A percentile compares a stretch with the other conserved stretches of the same genome.
phyloP scores from a whole-genome alignment of 2,113 vertebrate species.

The Phalacrocorax carbo region DNA sequence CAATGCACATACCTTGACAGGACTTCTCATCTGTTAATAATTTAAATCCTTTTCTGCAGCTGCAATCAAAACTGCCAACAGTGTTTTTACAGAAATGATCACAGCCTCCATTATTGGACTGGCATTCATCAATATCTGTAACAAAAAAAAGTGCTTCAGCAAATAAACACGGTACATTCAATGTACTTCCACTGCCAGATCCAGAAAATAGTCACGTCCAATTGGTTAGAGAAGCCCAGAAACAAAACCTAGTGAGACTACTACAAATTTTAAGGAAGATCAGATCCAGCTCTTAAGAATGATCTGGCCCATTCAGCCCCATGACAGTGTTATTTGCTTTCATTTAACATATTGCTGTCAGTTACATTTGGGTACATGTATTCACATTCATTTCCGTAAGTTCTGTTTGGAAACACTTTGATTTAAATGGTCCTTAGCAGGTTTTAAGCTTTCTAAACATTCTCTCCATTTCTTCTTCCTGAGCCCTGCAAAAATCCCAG shows the following conservation, averaged over 20 bases:
- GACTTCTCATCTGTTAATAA: conserved; percentile 94
- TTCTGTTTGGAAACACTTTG: not conserved
- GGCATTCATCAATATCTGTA: conserved; percentile 95
- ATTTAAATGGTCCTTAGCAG: not conserved
- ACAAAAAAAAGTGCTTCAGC: conserved; percentile 16
- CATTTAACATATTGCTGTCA: not conserved
- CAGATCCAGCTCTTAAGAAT: not conserved
- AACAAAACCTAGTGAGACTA: conserved; percentile 10
- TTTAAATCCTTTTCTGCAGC: conserved; percentile 96
- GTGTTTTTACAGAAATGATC: conserved; percentile 98
- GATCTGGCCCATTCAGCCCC: not conserved
- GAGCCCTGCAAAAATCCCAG: not conserved
- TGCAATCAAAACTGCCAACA: conserved; percentile 97
- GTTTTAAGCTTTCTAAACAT: not conserved
- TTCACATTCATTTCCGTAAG: not conserved
- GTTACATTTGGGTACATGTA: not conserved
- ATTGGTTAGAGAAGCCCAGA: not conserved
- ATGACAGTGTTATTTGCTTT: not conserved
- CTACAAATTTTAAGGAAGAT: not conserved
- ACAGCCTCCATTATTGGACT: conserved; percentile 88
- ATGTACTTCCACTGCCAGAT: not conserved
- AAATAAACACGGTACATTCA: conserved; percentile 20
- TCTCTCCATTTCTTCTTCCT: not conserved
- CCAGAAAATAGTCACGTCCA: not conserved
- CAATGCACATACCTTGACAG: conserved; percentile 88